Conservation (phyloP, 2,888 invertebrate species). For the Drosophila diplacantha region DNA sequence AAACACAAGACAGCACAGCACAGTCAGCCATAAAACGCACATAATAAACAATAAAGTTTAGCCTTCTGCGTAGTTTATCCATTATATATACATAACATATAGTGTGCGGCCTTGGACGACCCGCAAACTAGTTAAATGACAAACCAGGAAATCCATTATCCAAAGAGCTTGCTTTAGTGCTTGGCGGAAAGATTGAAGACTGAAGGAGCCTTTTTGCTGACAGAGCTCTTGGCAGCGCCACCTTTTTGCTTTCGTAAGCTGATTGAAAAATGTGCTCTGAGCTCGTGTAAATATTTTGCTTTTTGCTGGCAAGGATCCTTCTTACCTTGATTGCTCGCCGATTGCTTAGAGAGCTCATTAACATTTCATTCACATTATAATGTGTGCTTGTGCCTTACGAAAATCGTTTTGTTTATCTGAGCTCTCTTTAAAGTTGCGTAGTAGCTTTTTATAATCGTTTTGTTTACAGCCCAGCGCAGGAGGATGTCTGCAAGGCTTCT, state of each 20-base stretch:
- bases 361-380: slow-evolving; percentile 39
- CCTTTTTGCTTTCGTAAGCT: slow-evolving; percentile 6
- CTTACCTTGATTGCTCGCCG: slow-evolving; percentile 22
- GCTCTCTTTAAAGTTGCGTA: slow-evolving; percentile 10
- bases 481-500: slow-evolving; percentile 30
- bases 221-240: slow-evolving; percentile 8
- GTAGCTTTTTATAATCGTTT: slow-evolving; percentile 34
- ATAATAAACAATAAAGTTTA: slow-evolving; percentile 32
- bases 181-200: slow-evolving; percentile 2
- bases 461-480: slow-evolving; percentile 33
- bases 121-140: slow-evolving; percentile 26
- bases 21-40: slow-evolving; percentile 19
- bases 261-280: slow-evolving; percentile 26
- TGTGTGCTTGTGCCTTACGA: slow-evolving; percentile 7
- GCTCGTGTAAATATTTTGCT: slow-evolving; percentile 32
- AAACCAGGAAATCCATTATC: slow-evolving; percentile 51
- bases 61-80: slow-evolving; percentile 15
- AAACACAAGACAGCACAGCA: slow-evolving; percentile 17
- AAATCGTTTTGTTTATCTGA: slow-evolving; percentile 23
- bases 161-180: slow-evolving; percentile 17
- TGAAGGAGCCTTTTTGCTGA: slow-evolving; percentile 4
- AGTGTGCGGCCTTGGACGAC: slow-evolving; percentile 7
- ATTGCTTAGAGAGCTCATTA: slow-evolving; percentile 38
- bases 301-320: slow-evolving; percentile 1
- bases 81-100: neutral